Evolutionary conservation across 1,140 invertebrate genomes (phyloP).

Genomic region (Papilio glaucus): DNA sequence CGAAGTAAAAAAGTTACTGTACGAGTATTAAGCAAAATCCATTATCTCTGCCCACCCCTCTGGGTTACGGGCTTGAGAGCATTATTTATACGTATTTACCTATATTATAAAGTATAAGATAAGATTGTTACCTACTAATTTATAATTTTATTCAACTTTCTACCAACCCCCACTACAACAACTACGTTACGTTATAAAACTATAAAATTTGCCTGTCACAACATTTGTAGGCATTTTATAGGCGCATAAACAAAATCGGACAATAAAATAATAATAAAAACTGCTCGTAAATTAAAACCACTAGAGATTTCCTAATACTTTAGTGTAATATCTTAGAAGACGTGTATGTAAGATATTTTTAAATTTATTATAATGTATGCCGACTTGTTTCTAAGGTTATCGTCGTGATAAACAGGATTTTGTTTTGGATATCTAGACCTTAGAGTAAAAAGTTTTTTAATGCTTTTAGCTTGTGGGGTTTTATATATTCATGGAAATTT

Average conservation of each 20-base stretch:
- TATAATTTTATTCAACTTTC: slow-evolving; percentile 13
- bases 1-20: no score
- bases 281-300: slow-evolving; percentile 26
- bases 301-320: slow-evolving; percentile 22
- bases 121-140: background rate
- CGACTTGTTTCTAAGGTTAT: slow-evolving; percentile 10
- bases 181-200: slow-evolving; percentile 14
- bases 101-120: no score
- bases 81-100: no score
- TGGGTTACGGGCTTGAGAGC: no score
- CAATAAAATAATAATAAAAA: slow-evolving; percentile 38
- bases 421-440: slow-evolving; percentile 2
- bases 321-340: slow-evolving; percentile 28
- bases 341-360: background rate
- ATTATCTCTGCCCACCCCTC: no score
- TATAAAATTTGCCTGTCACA: slow-evolving; percentile 26
- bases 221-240: slow-evolving; percentile 22
- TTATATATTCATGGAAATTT: background rate
- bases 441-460: slow-evolving; percentile 10
- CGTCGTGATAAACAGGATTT: slow-evolving; percentile 1
- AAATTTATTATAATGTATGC: slow-evolving; percentile 27
- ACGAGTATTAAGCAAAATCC: no score
- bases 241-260: slow-evolving; percentile 35
- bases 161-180: background rate
- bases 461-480: no score